Percentiles rank a stretch among this genome's conserved stretches.
Evolutionary conservation across 2,113 vertebrate species (phyloP).

Genomic region (Peromyscus maniculatus): DNA sequence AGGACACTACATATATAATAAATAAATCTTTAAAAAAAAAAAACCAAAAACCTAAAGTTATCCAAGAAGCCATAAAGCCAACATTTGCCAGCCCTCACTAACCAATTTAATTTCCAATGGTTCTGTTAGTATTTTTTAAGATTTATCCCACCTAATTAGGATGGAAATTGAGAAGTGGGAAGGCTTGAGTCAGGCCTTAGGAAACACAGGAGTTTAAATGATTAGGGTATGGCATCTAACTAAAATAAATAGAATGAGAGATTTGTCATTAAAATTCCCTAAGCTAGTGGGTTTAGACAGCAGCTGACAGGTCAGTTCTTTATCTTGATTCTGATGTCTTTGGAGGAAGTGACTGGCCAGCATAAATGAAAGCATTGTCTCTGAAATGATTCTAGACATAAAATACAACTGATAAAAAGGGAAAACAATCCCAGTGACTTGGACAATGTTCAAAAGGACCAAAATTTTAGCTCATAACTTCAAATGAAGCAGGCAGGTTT

Average conservation of each 20-base stretch:
- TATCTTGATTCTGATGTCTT: not conserved
- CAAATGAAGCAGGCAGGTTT: conserved; percentile 20
- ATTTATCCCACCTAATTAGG: not conserved
- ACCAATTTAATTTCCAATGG: not conserved
- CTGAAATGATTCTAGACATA: not conserved
- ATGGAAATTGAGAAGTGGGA: not conserved
- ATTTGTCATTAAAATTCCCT: not conserved
- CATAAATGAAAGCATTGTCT: conserved; percentile 28
- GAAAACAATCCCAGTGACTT: not conserved
- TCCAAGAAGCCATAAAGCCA: not conserved
- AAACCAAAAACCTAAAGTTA: not conserved
- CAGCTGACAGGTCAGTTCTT: not conserved
- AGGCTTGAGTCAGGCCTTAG: not conserved
- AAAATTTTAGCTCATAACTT: conserved; percentile 20
- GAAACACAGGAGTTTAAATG: not conserved
- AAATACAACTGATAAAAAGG: conserved; percentile 39
- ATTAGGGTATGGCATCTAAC: not conserved
- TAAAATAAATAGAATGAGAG: not conserved
- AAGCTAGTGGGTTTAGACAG: not conserved
- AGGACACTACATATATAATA: no score
- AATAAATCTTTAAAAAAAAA: not conserved
- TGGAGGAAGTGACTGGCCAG: not conserved
- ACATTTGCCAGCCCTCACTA: not conserved
- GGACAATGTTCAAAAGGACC: not conserved
- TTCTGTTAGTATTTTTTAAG: not conserved